Evolutionary conservation across 37 sponge, comb jelly and placozoan species (phyloP).

Genomic region (Bolinopsis microptera): DNA sequence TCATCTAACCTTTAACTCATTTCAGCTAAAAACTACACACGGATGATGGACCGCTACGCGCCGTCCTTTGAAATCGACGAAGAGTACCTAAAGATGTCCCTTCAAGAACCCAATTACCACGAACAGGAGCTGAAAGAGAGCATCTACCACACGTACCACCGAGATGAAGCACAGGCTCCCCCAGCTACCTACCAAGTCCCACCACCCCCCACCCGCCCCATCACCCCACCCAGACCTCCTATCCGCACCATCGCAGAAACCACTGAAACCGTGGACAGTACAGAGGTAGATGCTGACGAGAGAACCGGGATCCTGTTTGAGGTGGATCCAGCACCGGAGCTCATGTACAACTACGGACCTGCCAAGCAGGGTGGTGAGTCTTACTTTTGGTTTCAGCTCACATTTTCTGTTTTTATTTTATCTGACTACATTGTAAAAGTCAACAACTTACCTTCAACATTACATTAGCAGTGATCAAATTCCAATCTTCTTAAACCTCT

Average conservation of each 20-base stretch:
- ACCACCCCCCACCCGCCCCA: constrained; percentile 32
- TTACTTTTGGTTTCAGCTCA: not conserved
- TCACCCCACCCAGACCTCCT: constrained; percentile 39
- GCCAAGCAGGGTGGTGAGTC: constrained; percentile 36
- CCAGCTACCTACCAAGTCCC: not conserved
- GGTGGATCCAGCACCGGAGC: constrained; percentile 22
- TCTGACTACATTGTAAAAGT: no score
- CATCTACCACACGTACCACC: constrained; percentile 62
- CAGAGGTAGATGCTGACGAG: not conserved
- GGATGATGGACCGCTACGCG: constrained; percentile 58
- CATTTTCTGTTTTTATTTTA: no score
- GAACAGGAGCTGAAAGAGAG: constrained; percentile 24
- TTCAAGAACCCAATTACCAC: not conserved
- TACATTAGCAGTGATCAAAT: no score
- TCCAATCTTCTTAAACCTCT: no score
- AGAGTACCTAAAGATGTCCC: constrained; percentile 28
- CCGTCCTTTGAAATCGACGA: constrained; percentile 54
- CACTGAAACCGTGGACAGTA: not conserved
- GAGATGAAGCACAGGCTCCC: not conserved
- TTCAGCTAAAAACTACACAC: constrained; percentile 66
- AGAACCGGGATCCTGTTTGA: not conserved
- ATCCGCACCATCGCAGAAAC: constrained; percentile 34
- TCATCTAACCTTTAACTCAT: no score
- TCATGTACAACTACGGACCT: constrained; percentile 27
- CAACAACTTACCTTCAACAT: no score